phyloP scores from a whole-genome alignment of 1,140 invertebrate species.

The Teleogryllus occipitalis region DNA sequence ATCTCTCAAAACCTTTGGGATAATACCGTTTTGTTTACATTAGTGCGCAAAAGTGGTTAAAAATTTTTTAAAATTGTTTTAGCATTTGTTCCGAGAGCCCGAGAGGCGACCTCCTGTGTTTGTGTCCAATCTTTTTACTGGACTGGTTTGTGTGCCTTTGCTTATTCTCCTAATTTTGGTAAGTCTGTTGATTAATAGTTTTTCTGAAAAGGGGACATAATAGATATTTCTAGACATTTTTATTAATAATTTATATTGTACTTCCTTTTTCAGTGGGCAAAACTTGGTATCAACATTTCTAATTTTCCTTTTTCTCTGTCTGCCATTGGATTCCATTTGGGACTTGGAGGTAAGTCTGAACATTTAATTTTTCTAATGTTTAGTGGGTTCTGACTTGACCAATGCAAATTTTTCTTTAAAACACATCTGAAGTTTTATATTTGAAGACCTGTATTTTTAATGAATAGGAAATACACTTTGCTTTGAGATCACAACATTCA shows the following conservation, averaged over 20 bases:
- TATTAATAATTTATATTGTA: constrained; percentile 17
- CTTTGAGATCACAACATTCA: too few relatives aligned
- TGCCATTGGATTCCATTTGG: constrained; percentile 79
- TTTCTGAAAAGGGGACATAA: not conserved
- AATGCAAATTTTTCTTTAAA: too few relatives aligned
- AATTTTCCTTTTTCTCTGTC: constrained; percentile 71
- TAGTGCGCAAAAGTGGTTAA: not conserved
- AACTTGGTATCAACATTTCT: constrained; percentile 80
- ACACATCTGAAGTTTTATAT: too few relatives aligned
- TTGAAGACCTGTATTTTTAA: too few relatives aligned
- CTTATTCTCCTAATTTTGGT: constrained; percentile 72
- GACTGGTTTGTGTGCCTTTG: constrained; percentile 70
- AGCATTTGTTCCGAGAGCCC: constrained; percentile 86
- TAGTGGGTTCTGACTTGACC: not conserved
- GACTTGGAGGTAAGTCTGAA: constrained; percentile 55
- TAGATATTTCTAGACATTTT: constrained; percentile 9
- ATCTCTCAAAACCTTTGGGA: too few relatives aligned
- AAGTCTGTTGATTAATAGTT: constrained; percentile 28
- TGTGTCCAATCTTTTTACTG: constrained; percentile 86
- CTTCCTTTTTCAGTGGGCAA: constrained; percentile 60
- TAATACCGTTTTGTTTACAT: too few relatives aligned
- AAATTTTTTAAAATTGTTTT: constrained; percentile 29
- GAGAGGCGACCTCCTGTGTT: constrained; percentile 80
- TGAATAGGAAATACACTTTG: too few relatives aligned
- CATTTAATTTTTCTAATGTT: not conserved